Evolutionary conservation across 2,888 invertebrate species (phyloP), one percentile per base, ranked within the genome.

Genomic region (Orthosia incerta): DNA sequence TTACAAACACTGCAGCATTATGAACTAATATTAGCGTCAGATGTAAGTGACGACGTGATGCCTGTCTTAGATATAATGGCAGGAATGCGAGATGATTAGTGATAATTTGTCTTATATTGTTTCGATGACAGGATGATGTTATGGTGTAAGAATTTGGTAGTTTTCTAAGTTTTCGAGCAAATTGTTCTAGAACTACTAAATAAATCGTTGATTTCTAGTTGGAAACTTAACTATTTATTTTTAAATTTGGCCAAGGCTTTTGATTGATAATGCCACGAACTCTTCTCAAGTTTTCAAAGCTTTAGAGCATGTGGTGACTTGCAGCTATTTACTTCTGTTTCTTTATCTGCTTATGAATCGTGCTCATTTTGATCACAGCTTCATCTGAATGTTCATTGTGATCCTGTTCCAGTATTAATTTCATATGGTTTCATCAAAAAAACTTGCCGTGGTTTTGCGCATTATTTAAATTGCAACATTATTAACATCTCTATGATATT

Each of bases 1-100:
- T 63, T 63, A 83, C 76, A 86, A 83, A 86, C 76, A 83, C 76
- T 57, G 46, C 9, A 48, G 64, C 80, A 86, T 84, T 84, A 76
- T 86, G 57, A 80, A 72, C 80, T 76, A 76, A 83, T 76, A 69
- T 85, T 76, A 66, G 77, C 80, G 48, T 64, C 80, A 74, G 59
- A 69, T 71, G 51, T 65, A 79, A 73, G 68, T 64, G 72, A 64
- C 48, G 64, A 79, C 51, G 61, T 65, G 71, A 39, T 13, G 71
- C 48, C 51, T 73, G 57, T 79, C 79, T 50, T 16, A 46, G 4
- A 15, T 70, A 84, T 75, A 75, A 84, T 84, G 55, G 18, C 12
- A 65, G 76, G 84, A 80, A 81, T 80, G 84, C 62, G 26, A 48
- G 61, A 39, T 68, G 46, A 84, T 84, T 75, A 80, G 50, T 57